Percentiles rank a stretch among this genome's conserved stretches.
Conservation (phyloP, 2,888 invertebrate genomes). For the Kryphioiulus occultus region DNA sequence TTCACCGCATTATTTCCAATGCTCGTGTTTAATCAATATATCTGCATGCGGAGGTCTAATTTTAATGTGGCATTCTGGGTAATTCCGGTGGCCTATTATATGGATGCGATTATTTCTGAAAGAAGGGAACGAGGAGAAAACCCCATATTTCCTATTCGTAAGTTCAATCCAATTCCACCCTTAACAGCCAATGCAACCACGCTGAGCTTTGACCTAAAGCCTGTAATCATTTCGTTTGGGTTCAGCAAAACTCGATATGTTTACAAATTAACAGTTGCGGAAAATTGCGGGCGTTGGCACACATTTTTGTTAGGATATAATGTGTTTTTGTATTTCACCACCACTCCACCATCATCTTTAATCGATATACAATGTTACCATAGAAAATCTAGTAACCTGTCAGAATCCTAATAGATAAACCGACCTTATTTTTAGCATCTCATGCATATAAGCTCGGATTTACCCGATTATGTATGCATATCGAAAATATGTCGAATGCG, state of each 20-base stretch:
- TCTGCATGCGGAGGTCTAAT: slow-evolving; percentile 10
- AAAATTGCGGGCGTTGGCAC: background rate
- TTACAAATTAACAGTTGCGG: slow-evolving; percentile 21
- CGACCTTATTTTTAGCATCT: background rate
- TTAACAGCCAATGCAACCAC: background rate
- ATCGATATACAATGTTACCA: slow-evolving; percentile 11
- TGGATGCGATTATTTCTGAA: slow-evolving; percentile 4
- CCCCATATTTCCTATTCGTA: background rate
- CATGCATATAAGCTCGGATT: background rate
- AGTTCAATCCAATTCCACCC: background rate
- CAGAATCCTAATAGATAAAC: background rate
- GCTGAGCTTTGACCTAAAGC: background rate
- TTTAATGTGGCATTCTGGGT: background rate
- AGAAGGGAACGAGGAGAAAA: background rate
- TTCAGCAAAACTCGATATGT: background rate
- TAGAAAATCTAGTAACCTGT: background rate
- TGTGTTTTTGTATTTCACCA: background rate
- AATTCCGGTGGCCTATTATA: background rate
- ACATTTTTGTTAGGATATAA: background rate
- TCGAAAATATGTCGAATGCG: background rate
- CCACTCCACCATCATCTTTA: background rate
- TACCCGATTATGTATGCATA: background rate
- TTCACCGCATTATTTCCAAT: background rate
- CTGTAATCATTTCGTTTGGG: background rate
- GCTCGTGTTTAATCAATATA: slow-evolving; percentile 11